Evolutionary conservation across 1,140 invertebrate species (phyloP).

Genomic region (Pissodes strobi): DNA sequence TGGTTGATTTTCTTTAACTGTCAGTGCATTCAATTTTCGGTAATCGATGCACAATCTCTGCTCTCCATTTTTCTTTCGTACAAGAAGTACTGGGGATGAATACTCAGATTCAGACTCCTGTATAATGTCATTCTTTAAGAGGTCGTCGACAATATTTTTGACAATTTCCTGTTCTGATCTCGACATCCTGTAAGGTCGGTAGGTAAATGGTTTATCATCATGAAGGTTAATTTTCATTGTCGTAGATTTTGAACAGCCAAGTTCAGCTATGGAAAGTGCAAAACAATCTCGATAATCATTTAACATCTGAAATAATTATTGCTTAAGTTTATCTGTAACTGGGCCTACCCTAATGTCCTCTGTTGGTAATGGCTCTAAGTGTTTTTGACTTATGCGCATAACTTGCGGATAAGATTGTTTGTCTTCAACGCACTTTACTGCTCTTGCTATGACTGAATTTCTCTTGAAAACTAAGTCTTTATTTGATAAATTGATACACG

Average conservation of each 20-base stretch:
- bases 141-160: slow-evolving; percentile 14
- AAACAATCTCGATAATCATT: neutral
- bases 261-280: neutral
- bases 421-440: neutral
- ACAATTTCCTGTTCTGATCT: slow-evolving; percentile 2
- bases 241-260: neutral
- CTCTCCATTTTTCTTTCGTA: neutral
- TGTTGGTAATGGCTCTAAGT: neutral
- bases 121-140: slow-evolving; percentile 31
- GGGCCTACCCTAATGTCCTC: neutral
- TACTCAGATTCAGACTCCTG: slow-evolving; percentile 40
- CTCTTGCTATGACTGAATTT: neutral
- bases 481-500: neutral
- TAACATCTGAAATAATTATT: neutral
- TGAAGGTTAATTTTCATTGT: neutral
- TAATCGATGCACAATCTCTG: neutral
- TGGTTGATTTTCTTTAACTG: slow-evolving; percentile 38
- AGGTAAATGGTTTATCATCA: neutral
- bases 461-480: neutral
- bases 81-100: slow-evolving; percentile 38
- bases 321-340: neutral
- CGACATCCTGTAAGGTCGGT: too few species aligned
- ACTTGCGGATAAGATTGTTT: neutral
- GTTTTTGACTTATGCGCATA: neutral
- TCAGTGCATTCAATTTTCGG: neutral